Evolutionary conservation across 2,113 vertebrate genomes (phyloP), one percentile per base, ranked within the genome.

Genomic region (Cyprinodon tularosa): DNA sequence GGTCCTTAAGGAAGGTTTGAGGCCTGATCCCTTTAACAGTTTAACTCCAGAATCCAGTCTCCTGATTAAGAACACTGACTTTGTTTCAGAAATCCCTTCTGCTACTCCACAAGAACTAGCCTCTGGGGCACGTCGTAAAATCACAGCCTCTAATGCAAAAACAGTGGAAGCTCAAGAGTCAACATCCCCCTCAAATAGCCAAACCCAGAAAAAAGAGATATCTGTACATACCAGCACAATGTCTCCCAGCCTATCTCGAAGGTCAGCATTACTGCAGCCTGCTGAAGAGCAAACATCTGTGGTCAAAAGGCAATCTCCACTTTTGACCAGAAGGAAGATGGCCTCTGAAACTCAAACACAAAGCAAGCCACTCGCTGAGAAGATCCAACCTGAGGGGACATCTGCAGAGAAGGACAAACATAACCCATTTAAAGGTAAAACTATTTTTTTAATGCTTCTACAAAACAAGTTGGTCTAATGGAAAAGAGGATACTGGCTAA

Each of bases 81-180:
- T 77, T 65, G 64, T 74, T 9, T 84, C 88, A 12, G 86, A 66
- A 3, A 90, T 98, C 22, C 96, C 97, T 0, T 96, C 96, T 40
- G 98, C 98, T 20, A 99, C 97, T 0, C 95, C 97, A 0, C 94
- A 96, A 89, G 98, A 99, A 62, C 91, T 99, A 0, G 98, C 98
- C 15, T 95, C 95, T 0, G 98, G 98, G 1, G 98, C 98, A 12
- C 95, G 98, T 0, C 96, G 96, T 76, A 99, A 99, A 89, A 96
- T 98, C 74, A 95, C 93, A 66, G 84, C 95, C 6, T 89, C 95
- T 0, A 97, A 96, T 86, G 50, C 88, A 69, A 95, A 94, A 84
- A 86, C 88, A 4, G 82, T 74, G 0, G 95, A 93, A 2, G 47
- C n/a, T n/a, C 86, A 91, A 0, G 93, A 89, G 44, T 91, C 40